Evolutionary conservation across 2,113 vertebrate species (phyloP), one percentile per base, ranked within the genome.

Genomic region (Engraulis encrasicolus): DNA sequence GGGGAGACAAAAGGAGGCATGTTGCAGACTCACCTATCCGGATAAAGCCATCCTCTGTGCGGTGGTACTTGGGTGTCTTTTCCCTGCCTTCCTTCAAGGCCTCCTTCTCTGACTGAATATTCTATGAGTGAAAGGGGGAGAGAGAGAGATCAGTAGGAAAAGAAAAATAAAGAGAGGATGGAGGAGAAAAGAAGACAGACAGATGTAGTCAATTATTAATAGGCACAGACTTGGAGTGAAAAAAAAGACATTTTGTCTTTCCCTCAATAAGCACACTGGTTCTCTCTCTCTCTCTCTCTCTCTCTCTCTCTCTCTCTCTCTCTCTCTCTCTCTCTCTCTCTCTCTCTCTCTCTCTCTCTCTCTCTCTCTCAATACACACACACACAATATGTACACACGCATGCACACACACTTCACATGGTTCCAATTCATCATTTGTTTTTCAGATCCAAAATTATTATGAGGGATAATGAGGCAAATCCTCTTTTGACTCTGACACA

Each of bases 91-190:
- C 98, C 81, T 97, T 96, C 91, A 98, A 92, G 54, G 96, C 95
- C 88, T 99, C 97, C 88, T 98, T 99, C 88, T 99, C 97, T 0
- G 96, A 97, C 92, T 98, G 97, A 6, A 98, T 95, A 58, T 96
- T 99, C 98, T 99, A 90, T 2, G 77, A 82, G 66, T 19, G 12
- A 23, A 74, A 2, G 78, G 81, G 71, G 50, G 88, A 78, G 54
- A 54, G 54, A 91, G 61, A 90, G 15, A 82, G 14, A 66, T 11
- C 27, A 9, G 31, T 0, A 31, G 23, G 14, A 11, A 66, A 11
- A 66, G 2, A 66, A 9, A 45, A 34, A 54, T 19, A 79, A 38
- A 31, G 48, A 85, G 36, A 52, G 9, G 45, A 19, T 5, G 14
- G 18, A 19, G 18, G 50, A 52, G 50, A 17, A 18, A 52, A 27